Evolutionary conservation across 2,797 vertebrate genomes (phyloP).

Genomic region (Morus bassanus): DNA sequence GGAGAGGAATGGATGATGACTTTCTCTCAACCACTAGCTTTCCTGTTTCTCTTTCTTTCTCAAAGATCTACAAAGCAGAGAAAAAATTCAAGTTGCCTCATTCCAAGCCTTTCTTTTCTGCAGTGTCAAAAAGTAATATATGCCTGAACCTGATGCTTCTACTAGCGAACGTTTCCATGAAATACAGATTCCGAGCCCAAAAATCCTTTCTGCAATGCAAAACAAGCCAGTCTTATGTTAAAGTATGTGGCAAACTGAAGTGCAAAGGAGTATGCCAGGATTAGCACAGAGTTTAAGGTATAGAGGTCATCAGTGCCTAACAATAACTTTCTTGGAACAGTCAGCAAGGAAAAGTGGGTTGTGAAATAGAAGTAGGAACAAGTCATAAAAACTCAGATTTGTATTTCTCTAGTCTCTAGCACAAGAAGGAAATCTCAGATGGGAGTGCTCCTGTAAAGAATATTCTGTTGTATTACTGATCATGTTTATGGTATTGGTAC

Average conservation of each 20-base stretch:
- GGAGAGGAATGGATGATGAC: not conserved
- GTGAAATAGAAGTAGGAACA: constrained; percentile 24
- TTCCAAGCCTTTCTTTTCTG: constrained; percentile 35
- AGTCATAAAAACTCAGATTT: not conserved
- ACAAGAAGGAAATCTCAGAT: not conserved
- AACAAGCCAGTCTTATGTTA: not conserved
- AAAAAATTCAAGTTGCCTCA: not conserved
- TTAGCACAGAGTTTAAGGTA: constrained; percentile 43
- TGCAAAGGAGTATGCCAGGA: constrained; percentile 18
- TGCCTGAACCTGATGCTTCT: not conserved
- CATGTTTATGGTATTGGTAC: not conserved
- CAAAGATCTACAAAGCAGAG: not conserved
- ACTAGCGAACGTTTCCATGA: not conserved
- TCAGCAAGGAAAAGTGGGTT: constrained; percentile 20
- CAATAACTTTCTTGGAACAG: constrained; percentile 34
- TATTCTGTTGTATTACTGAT: constrained; percentile 6
- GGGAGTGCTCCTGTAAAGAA: not conserved
- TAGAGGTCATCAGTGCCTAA: constrained; percentile 45
- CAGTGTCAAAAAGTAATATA: not conserved
- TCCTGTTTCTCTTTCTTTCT: not conserved
- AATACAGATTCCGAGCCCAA: constrained; percentile 28
- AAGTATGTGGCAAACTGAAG: constrained; percentile 29
- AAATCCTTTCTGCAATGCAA: constrained; percentile 45
- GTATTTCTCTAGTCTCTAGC: not conserved
- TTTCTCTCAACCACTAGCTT: not conserved